phyloP scores from a whole-genome alignment of 2,888 invertebrate species.

The Trichogramma dendrolimi region DNA sequence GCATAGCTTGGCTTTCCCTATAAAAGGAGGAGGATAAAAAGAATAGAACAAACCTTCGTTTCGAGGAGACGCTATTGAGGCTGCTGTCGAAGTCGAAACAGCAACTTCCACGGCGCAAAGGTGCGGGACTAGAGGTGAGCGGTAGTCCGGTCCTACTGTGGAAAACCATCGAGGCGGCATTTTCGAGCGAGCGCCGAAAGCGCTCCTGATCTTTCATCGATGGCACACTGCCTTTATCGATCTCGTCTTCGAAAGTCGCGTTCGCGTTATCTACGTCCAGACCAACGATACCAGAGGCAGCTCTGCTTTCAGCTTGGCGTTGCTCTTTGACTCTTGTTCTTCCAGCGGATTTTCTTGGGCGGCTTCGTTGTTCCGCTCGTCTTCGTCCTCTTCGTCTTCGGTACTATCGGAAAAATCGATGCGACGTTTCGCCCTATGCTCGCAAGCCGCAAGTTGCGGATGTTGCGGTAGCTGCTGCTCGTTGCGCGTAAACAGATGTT shows the following conservation, averaged over 20 bases:
- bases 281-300: conserved; percentile 10
- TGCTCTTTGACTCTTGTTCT: not conserved
- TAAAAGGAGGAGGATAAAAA: not conserved
- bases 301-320: not conserved
- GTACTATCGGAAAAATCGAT: conserved; percentile 35
- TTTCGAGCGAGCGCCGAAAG: conserved; percentile 71
- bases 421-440: conserved; percentile 33
- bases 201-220: conserved; percentile 68
- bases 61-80: conserved; percentile 73
- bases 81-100: conserved; percentile 82
- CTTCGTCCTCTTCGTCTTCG: conserved; percentile 1
- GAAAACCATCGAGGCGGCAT: conserved; percentile 79
- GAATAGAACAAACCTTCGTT: conserved; percentile 63
- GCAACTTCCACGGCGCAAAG: conserved; percentile 69
- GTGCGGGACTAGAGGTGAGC: conserved; percentile 82
- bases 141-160: conserved; percentile 78
- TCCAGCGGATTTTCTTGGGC: not conserved
- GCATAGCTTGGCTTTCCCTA: too few species aligned
- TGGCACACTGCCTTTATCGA: conserved; percentile 57
- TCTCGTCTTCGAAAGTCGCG: conserved; percentile 36
- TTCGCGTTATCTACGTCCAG: not conserved
- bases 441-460: not conserved
- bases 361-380: conserved; percentile 1
- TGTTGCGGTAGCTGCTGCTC: conserved; percentile 28
- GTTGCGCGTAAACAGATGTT: conserved; percentile 45